Percentiles rank a stretch among this genome's conserved stretches.
Evolutionary conservation across 2,888 invertebrate species (phyloP).

Genomic region (Temnothorax unifasciatus): DNA sequence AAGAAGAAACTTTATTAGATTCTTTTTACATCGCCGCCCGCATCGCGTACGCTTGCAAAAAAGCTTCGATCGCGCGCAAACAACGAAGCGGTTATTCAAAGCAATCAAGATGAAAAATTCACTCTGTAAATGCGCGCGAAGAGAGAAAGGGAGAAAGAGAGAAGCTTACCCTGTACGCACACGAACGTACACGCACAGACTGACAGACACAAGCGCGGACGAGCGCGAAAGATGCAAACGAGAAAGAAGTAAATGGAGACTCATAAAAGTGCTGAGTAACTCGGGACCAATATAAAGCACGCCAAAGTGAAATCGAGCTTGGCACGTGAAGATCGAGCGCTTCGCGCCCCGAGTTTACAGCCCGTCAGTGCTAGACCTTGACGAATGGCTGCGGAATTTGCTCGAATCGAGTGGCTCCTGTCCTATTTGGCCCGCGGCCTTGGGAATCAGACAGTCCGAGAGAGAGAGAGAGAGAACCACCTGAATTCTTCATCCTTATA

Average conservation of each 20-base stretch:
- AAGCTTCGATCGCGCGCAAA: constrained; percentile 38
- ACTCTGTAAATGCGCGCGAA: constrained; percentile 3
- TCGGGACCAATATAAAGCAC: constrained; percentile 70
- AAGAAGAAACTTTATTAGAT: constrained; percentile 53
- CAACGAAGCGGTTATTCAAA: constrained; percentile 43
- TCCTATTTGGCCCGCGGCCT: constrained; percentile 45
- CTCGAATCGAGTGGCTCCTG: constrained; percentile 44
- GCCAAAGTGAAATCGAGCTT: constrained; percentile 71
- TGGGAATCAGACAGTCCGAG: constrained; percentile 25
- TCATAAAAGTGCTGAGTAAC: constrained; percentile 72
- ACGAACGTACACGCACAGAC: neutral
- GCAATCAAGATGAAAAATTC: constrained; percentile 42
- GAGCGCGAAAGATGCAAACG: constrained; percentile 21
- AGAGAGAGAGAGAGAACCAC: constrained; percentile 21
- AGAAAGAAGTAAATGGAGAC: constrained; percentile 55
- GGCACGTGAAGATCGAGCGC: constrained; percentile 65
- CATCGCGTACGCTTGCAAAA: constrained; percentile 36
- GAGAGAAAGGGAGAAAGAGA: neutral
- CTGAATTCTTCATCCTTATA: constrained; percentile 14
- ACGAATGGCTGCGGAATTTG: constrained; percentile 49
- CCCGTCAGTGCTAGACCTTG: constrained; percentile 46
- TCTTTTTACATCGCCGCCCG: constrained; percentile 43
- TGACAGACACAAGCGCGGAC: no score
- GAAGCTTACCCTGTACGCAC: neutral
- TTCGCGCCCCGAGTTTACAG: constrained; percentile 60